Percentiles rank a stretch among this genome's conserved stretches.
Evolutionary conservation across 2,888 invertebrate genomes (phyloP).

Genomic region (Balanococcus diminutus): DNA sequence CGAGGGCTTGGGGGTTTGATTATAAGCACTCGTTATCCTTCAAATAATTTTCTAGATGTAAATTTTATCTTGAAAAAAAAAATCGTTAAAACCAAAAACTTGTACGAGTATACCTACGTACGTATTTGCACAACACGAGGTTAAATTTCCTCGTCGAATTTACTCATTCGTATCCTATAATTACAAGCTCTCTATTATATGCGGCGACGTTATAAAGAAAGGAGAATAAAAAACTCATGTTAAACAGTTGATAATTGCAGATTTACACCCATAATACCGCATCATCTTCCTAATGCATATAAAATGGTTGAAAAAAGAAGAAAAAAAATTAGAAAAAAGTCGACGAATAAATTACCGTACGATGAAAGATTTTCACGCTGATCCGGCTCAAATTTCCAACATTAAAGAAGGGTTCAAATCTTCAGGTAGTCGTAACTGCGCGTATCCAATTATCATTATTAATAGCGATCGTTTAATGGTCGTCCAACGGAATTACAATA

Average conservation of each 20-base stretch:
- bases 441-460: conserved; percentile 17
- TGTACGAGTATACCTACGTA: too few species aligned
- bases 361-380: not conserved
- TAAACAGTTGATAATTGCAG: not conserved
- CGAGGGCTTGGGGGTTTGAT: too few species aligned
- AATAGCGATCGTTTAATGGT: not conserved
- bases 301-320: not conserved
- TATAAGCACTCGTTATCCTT: too few species aligned
- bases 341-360: not conserved
- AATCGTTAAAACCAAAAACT: too few species aligned
- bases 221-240: not conserved
- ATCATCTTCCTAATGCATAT: not conserved
- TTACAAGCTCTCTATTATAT: not conserved
- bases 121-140: not conserved
- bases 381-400: not conserved
- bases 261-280: not conserved
- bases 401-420: not conserved
- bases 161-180: not conserved
- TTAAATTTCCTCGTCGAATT: not conserved
- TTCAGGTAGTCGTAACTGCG: not conserved
- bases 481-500: not conserved
- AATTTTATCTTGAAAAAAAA: too few species aligned
- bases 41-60: too few species aligned
- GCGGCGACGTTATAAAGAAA: not conserved
- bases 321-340: not conserved